Base-by-base conservation (phyloP, 2,797 vertebrate species). In the Ctenosaura bakeri region DNA sequence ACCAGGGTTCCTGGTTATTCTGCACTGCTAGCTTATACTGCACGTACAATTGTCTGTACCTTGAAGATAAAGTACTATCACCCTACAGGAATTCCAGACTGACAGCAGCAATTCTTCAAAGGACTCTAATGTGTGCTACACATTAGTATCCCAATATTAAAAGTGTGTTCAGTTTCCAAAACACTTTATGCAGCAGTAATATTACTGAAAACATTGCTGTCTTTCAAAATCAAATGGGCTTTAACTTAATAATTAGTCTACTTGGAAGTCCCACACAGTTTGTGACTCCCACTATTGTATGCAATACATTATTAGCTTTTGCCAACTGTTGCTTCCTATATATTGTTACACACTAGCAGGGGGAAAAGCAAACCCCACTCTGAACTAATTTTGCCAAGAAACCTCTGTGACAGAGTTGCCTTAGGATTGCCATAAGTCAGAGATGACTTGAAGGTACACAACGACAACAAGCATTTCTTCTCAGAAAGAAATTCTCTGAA, bases 1-100 rank as follows among this genome's bases (percentile, higher is more conserved):
- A 64, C 71, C 29, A 59, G 85, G 66, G 56, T 82, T 82, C 66
- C 73, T n/a, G 54, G 79, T 38, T 88, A 73, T 42, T 73, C 35
- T 81, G 32, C 66, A 73, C 22, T 82, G 54, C 35, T 88, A 29
- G 80, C 83, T 83, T 62, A 83, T 52, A 46, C 18, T 32, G 18
- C 83, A 73, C 42, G 52, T 83, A 35, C 59, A 79, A 74, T 13
- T 88, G n/a, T 59, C 8, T 52, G 73, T n/a, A 22, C 76, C 69
- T 74, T n/a, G 12, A 81, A 83, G 54, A 73, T 18, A 46, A 82
- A 73, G 24, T 38, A 59, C 5, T 56, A 73, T 82, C 35, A 83
- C 0, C 26, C 10, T 18, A 74, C 4, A 74, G 6, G 54, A 83
- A 42, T 74, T 82, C 73, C 24, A 62, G 54, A 46, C 12, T 29